These are phyloP conservation scores for Anthonomus grandis DNA, from an alignment of 1,140 invertebrate species.

Conservation along the genomic window DNA sequence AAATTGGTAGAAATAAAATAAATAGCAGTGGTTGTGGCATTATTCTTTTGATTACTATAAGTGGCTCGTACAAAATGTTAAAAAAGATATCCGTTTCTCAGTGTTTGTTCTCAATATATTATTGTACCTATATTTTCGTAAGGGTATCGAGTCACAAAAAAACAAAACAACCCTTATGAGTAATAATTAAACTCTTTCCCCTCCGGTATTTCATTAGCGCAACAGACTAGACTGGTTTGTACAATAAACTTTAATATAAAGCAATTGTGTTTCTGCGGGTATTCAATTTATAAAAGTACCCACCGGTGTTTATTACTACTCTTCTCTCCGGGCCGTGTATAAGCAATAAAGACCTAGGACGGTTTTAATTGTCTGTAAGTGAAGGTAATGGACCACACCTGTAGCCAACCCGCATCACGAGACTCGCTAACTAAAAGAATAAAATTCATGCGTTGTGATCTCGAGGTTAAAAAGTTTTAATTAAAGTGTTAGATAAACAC, in stretches of 20 bases:
- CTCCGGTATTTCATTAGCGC: slow-evolving; percentile 19
- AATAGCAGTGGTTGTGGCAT: too few relatives aligned
- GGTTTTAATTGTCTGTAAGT: slow-evolving; percentile 43
- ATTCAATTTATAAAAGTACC: slow-evolving; percentile 39
- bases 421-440: too few relatives aligned
- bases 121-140: too few relatives aligned
- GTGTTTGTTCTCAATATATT: too few relatives aligned
- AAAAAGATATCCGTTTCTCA: too few relatives aligned
- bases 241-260: slow-evolving; percentile 39
- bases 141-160: too few relatives aligned
- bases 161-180: slow-evolving; percentile 8
- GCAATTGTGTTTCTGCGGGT: slow-evolving; percentile 40
- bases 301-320: slow-evolving; percentile 31
- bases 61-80: too few relatives aligned
- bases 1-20: too few relatives aligned
- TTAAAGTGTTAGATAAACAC: too few relatives aligned
- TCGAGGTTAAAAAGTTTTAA: too few relatives aligned
- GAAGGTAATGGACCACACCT: slow-evolving; percentile 43
- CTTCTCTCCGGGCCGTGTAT: slow-evolving; percentile 7
- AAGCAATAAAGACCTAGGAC: slow-evolving; percentile 37
- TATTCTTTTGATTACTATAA: too few relatives aligned
- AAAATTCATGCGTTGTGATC: too few relatives aligned
- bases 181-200: slow-evolving; percentile 7
- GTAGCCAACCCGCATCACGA: slow-evolving; percentile 24
- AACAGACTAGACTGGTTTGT: slow-evolving; percentile 24